A percentile compares a stretch with the other conserved stretches of the same genome.
These are phyloP conservation scores for Hirtodrosophila alboralis DNA, from an alignment of 2,888 invertebrate species.

Conservation along the genomic window DNA sequence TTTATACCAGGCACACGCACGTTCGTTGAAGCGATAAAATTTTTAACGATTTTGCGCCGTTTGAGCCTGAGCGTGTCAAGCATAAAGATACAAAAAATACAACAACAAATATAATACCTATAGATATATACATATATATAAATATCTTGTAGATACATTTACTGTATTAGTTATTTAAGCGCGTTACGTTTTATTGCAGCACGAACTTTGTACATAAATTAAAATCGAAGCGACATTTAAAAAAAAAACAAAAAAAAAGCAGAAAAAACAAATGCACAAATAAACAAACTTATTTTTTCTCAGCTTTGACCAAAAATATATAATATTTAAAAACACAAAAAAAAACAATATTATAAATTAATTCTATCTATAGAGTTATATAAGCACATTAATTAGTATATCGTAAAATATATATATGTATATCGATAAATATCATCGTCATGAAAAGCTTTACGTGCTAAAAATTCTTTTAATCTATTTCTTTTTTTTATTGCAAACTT, in stretches of 20 bases:
- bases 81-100: slow-evolving; percentile 71
- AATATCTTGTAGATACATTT: slow-evolving; percentile 52
- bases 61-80: slow-evolving; percentile 75
- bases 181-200: slow-evolving; percentile 73
- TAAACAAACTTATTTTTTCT: slow-evolving; percentile 34
- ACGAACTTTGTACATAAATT: slow-evolving; percentile 79
- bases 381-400: slow-evolving; percentile 27
- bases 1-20: slow-evolving; percentile 36
- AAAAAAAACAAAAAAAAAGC: slow-evolving; percentile 17
- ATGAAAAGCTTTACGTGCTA: slow-evolving; percentile 53
- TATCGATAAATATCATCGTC: slow-evolving; percentile 38
- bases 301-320: slow-evolving; percentile 72
- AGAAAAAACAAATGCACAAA: slow-evolving; percentile 23
- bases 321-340: neutral
- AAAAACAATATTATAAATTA: too few species aligned
- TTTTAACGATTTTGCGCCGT: slow-evolving; percentile 79
- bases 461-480: slow-evolving; percentile 2
- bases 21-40: slow-evolving; percentile 73
- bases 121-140: slow-evolving; percentile 24
- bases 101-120: slow-evolving; percentile 35
- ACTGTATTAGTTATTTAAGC: slow-evolving; percentile 64
- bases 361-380: too few species aligned
- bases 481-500: slow-evolving; percentile 21
- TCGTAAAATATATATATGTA: slow-evolving; percentile 19
- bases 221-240: slow-evolving; percentile 57